Base-by-base conservation (phyloP, 2,888 invertebrate genomes). In the Drosophila testacea region DNA sequence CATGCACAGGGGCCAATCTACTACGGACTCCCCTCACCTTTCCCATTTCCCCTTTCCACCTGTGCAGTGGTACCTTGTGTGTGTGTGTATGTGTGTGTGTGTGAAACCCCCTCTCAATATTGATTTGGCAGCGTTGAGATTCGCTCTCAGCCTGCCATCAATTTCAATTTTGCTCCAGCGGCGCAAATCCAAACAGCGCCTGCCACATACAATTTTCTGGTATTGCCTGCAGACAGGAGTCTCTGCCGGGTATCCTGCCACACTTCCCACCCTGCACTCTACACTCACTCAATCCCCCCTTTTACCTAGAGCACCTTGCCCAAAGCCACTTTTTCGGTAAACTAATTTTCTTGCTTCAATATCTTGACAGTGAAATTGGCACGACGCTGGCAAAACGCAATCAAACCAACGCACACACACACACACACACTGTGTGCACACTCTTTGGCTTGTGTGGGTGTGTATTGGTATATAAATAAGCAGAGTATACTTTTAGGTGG, bases 281-380 rank as follows among this genome's bases (percentile, higher is more conserved):
- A 9, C 39, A 42, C 55, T 16, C 34, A 41, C 44, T 27, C 27
- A 3, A 7, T 44, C 36, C 7, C 7, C 22, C 38, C 28, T 22
- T 10, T 22, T 32, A 48, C 39, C 44, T 27, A 47, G 34, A 32
- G 48, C 73, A 55, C 52, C 60, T 44, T 69, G 81, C 77, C 77
- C 60, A 77, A 79, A 77, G 77, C 79, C 77, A 75, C 75, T 80
- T 84, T 89, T 77, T 84, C 77, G 85, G 89, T 90, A 91, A 91
- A 91, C 91, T 91, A 91, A 91, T 91, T 91, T 91, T 91, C 90
- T 79, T 87, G 77, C 85, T 71, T 87, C 82, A 90, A 91, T 89
- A 90, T 89, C 90, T 90, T 91, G 91, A 87, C 91, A 91, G 90
- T 85, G 87, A 90, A 90, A 91, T 91, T 91, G 90, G 91, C 91